Evolutionary conservation across 1,140 invertebrate species (phyloP).

Genomic region (Bicyclus anynana): DNA sequence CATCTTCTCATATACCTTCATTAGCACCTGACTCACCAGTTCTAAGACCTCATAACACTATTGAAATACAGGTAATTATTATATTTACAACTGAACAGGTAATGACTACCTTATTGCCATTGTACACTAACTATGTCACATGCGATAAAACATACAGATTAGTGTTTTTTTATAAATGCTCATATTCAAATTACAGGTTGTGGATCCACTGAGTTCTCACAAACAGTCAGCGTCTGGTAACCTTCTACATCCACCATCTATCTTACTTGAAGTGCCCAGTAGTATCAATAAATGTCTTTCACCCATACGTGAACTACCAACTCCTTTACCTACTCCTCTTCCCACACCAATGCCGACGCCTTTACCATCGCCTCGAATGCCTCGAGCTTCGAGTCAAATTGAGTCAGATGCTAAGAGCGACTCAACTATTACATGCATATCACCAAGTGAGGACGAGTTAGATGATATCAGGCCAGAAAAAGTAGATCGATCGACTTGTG

Average conservation of each 20-base stretch:
- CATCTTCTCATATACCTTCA: conserved; percentile 78
- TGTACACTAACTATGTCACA: too few relatives aligned
- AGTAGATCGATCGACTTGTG: conserved; percentile 45
- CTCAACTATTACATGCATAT: conserved; percentile 47
- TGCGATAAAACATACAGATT: too few relatives aligned
- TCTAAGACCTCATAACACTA: conserved; percentile 68
- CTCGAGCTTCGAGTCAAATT: conserved; percentile 54
- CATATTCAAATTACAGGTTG: conserved; percentile 71
- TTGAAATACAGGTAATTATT: conserved; percentile 51
- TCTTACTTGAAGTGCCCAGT: conserved; percentile 84
- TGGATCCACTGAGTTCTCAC: conserved; percentile 82
- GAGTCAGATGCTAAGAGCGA: conserved; percentile 57
- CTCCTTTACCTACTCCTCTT: conserved; percentile 82
- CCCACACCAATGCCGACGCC: conserved; percentile 84
- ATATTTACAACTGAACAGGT: too few relatives aligned
- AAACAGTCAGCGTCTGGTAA: conserved; percentile 77
- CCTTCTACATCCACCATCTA: conserved; percentile 81
- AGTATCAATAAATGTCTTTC: conserved; percentile 84
- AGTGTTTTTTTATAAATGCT: too few relatives aligned
- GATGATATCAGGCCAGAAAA: conserved; percentile 57
- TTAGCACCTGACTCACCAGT: conserved; percentile 79
- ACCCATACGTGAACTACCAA: conserved; percentile 84
- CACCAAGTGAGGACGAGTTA: conserved; percentile 68
- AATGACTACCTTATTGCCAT: too few relatives aligned
- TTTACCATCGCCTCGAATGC: conserved; percentile 69